phyloP scores from a whole-genome alignment of 2,888 invertebrate species.

The Malthinus flaveolus region DNA sequence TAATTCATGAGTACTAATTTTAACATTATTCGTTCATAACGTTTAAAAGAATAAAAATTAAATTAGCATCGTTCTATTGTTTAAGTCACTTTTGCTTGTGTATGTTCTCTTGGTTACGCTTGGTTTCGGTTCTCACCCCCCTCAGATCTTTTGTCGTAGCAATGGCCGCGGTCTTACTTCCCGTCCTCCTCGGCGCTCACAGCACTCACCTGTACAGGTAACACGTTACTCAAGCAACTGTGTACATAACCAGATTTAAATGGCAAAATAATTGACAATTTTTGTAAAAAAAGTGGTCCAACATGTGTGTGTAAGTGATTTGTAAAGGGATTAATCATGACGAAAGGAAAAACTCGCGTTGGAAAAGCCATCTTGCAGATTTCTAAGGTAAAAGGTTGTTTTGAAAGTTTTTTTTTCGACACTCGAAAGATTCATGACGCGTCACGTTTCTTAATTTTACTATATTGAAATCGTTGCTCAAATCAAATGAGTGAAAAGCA shows the following conservation, averaged over 20 bases:
- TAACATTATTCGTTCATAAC: neutral
- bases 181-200: constrained; percentile 48
- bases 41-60: constrained; percentile 9
- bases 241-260: constrained; percentile 31
- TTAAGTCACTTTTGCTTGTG: constrained; percentile 30
- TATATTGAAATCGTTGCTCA: neutral
- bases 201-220: constrained; percentile 35
- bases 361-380: constrained; percentile 73
- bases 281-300: constrained; percentile 28
- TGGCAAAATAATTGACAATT: constrained; percentile 48
- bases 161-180: constrained; percentile 52
- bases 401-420: too few species aligned
- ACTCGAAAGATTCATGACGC: neutral
- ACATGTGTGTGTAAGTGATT: constrained; percentile 55
- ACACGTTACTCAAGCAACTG: constrained; percentile 31
- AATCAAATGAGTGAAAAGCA: neutral
- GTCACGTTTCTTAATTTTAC: constrained; percentile 2
- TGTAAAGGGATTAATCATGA: constrained; percentile 54
- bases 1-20: too few species aligned
- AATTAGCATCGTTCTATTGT: constrained; percentile 31
- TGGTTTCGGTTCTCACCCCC: constrained; percentile 33
- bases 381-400: constrained; percentile 64
- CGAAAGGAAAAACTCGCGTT: constrained; percentile 62
- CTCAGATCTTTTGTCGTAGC: constrained; percentile 33
- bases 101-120: constrained; percentile 32